These are phyloP conservation scores for Morpho achilles DNA, from an alignment of 2,888 invertebrate species.

Conservation along the genomic window DNA sequence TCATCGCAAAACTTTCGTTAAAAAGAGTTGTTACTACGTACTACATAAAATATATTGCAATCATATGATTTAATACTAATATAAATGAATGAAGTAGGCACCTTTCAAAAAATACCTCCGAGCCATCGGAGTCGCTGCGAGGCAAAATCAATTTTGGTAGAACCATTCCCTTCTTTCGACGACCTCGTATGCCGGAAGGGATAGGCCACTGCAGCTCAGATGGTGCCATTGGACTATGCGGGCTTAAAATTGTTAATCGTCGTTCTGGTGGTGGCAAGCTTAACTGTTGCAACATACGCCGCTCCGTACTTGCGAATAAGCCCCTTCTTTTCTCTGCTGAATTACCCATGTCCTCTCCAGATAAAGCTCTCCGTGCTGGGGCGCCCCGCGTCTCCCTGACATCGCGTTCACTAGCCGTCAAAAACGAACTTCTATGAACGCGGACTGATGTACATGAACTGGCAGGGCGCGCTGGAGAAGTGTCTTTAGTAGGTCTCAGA, in stretches of 20 bases:
- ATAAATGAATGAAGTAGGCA: conserved; percentile 40
- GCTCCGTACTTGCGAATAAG: conserved; percentile 83
- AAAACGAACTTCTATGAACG: conserved; percentile 80
- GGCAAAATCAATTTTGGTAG: conserved; percentile 87
- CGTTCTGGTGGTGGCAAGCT: conserved; percentile 84
- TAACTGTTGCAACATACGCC: conserved; percentile 82
- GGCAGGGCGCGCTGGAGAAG: conserved; percentile 76
- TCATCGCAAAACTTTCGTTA: too few species aligned
- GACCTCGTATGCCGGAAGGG: conserved; percentile 78
- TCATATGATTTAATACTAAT: not conserved
- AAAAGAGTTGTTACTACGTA: too few species aligned
- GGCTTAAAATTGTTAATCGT: conserved; percentile 87
- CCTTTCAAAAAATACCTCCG: conserved; percentile 82
- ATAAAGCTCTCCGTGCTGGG: conserved; percentile 81
- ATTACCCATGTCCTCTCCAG: conserved; percentile 80
- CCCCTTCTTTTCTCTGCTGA: conserved; percentile 84
- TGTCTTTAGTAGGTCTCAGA: conserved; percentile 78
- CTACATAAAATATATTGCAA: too few species aligned
- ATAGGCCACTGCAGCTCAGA: conserved; percentile 82
- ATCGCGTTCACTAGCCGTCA: conserved; percentile 83
- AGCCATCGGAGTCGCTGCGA: conserved; percentile 86
- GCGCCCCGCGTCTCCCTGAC: conserved; percentile 82
- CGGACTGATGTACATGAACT: conserved; percentile 71
- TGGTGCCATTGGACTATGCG: conserved; percentile 85
- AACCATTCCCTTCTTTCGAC: conserved; percentile 85